These are phyloP conservation scores for Gadopsis marmoratus DNA, from an alignment of 2,797 vertebrate species.

Conservation along the genomic window DNA sequence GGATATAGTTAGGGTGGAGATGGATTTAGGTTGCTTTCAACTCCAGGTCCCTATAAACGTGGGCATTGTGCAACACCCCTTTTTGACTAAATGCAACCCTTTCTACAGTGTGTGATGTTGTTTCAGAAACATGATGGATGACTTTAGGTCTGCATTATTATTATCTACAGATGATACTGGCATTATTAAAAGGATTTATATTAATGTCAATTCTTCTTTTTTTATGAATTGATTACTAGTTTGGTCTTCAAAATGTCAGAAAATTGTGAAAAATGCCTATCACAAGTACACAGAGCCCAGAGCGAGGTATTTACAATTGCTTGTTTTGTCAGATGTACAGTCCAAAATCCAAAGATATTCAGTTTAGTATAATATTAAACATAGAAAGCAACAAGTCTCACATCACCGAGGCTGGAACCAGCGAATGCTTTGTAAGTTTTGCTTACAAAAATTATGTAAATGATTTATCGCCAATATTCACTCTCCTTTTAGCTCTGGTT, in stretches of 20 bases:
- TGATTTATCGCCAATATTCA: not conserved
- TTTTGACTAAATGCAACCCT: not conserved
- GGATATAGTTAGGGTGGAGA: conserved; percentile 30
- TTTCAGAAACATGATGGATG: not conserved
- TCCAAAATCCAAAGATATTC: no score
- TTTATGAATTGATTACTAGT: no score
- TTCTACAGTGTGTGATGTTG: not conserved
- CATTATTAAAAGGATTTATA: not conserved
- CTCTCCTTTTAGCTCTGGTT: not conserved
- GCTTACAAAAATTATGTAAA: no score
- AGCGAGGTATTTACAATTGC: no score
- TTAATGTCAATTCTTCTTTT: no score
- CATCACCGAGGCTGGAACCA: no score
- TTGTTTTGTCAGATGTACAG: no score
- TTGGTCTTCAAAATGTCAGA: no score
- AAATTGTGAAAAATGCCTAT: no score
- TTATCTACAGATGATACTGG: not conserved
- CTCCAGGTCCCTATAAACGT: not conserved
- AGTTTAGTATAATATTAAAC: no score
- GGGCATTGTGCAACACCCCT: not conserved
- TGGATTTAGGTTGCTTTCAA: conserved; percentile 26
- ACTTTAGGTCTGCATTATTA: not conserved
- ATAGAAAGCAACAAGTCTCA: not conserved
- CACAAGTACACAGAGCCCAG: no score
- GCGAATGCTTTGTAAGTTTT: not conserved